phyloP scores from a whole-genome alignment of 2,888 invertebrate genomes.

The Drosophila nigritarsus region DNA sequence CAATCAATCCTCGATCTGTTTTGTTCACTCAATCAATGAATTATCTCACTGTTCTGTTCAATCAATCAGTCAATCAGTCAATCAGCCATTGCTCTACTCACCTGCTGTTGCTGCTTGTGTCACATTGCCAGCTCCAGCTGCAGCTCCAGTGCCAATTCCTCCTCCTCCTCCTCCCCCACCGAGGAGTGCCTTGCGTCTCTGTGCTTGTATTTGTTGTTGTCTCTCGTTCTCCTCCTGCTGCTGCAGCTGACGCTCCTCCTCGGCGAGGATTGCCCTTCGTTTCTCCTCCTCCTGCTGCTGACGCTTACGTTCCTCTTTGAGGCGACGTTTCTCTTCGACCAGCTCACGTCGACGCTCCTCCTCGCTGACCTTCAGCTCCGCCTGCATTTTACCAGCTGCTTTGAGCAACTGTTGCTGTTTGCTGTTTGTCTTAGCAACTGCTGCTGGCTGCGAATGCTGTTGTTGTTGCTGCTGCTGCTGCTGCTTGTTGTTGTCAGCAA shows the following conservation, averaged over 20 bases:
- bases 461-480: constrained; percentile 10
- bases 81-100: background rate
- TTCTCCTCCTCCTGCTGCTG: constrained; percentile 83
- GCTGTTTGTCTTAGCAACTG: constrained; percentile 15
- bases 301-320: constrained; percentile 83
- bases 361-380: constrained; percentile 45
- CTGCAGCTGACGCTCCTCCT: constrained; percentile 83
- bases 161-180: constrained; percentile 27
- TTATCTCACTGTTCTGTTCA: background rate
- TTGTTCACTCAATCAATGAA: background rate
- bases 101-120: background rate
- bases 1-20: background rate
- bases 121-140: background rate
- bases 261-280: constrained; percentile 68
- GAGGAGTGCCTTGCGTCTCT: constrained; percentile 82
- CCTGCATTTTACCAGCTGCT: constrained; percentile 14
- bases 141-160: background rate
- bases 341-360: constrained; percentile 81
- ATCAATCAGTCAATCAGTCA: background rate
- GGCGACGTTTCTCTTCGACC: constrained; percentile 80
- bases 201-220: constrained; percentile 84
- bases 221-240: constrained; percentile 83
- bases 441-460: constrained; percentile 16
- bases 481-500: constrained; percentile 27
- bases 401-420: constrained; percentile 23